Evolutionary conservation across 2,113 vertebrate genomes (phyloP).

Genomic region (Ellobius talpinus): DNA sequence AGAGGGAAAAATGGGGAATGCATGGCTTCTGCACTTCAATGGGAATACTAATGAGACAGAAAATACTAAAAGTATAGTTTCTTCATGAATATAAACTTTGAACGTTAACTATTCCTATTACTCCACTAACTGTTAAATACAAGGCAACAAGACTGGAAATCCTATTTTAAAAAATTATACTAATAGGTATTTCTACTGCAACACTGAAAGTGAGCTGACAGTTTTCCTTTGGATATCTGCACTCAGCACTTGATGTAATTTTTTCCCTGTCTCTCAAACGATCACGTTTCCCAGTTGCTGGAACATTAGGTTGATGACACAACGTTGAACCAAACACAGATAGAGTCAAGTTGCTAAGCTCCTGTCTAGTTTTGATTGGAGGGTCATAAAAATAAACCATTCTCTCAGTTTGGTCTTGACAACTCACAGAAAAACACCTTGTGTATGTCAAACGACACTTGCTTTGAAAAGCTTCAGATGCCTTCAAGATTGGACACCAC

Average conservation of each 20-base stretch:
- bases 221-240: constrained; percentile 22
- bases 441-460: neutral
- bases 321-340: constrained; percentile 30
- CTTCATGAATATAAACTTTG: neutral
- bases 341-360: constrained; percentile 47
- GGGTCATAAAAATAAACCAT: constrained; percentile 38
- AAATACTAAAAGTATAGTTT: neutral
- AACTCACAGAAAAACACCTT: neutral
- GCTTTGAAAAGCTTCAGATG: constrained; percentile 44
- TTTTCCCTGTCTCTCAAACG: constrained; percentile 47
- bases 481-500: neutral
- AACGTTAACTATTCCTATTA: neutral
- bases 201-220: neutral
- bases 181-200: constrained; percentile 15
- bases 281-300: neutral
- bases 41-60: neutral
- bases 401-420: constrained; percentile 54
- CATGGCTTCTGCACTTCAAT: neutral
- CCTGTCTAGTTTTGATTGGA: neutral
- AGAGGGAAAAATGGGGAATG: no score
- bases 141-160: constrained; percentile 11
- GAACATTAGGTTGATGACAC: constrained; percentile 62
- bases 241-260: neutral
- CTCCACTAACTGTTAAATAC: neutral
- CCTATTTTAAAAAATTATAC: neutral